Evolutionary conservation across 2,113 vertebrate genomes (phyloP).

Genomic region (Chlamydotis undulata): DNA sequence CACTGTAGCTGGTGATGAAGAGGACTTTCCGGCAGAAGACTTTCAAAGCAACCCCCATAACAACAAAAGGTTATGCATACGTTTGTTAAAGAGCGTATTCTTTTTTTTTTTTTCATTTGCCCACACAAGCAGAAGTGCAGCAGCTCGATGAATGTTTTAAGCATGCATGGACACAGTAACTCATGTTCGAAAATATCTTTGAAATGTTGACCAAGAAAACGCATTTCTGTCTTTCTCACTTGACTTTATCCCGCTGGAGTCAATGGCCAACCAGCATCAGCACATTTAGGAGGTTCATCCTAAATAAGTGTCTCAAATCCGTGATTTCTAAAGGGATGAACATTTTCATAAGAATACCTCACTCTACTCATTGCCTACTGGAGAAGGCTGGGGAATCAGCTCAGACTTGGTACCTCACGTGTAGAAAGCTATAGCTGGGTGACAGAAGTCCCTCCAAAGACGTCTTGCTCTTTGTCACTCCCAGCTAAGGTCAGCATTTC

Average conservation of each 20-base stretch:
- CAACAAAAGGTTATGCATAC: background rate
- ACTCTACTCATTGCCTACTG: background rate
- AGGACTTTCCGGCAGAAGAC: background rate
- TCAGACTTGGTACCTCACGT: background rate
- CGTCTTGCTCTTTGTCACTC: rapidly evolving
- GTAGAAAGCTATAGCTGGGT: background rate
- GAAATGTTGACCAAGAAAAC: background rate
- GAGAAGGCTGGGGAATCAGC: background rate
- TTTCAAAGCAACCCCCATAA: background rate
- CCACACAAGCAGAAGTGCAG: background rate
- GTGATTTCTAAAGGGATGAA: background rate
- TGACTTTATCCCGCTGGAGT: background rate
- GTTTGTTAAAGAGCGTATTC: background rate
- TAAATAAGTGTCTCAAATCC: background rate
- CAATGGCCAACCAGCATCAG: background rate
- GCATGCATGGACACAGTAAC: background rate
- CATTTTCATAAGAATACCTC: background rate
- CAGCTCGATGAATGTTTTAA: background rate
- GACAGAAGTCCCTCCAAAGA: background rate
- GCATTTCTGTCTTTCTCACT: background rate
- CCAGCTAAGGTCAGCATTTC: background rate
- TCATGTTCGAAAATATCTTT: background rate
- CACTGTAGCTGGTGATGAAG: background rate
- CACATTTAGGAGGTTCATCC: background rate
- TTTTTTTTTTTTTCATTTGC: background rate